phyloP scores from a whole-genome alignment of 53 echinoderm and acorn worm genomes.

The Actinopyga echinites region DNA sequence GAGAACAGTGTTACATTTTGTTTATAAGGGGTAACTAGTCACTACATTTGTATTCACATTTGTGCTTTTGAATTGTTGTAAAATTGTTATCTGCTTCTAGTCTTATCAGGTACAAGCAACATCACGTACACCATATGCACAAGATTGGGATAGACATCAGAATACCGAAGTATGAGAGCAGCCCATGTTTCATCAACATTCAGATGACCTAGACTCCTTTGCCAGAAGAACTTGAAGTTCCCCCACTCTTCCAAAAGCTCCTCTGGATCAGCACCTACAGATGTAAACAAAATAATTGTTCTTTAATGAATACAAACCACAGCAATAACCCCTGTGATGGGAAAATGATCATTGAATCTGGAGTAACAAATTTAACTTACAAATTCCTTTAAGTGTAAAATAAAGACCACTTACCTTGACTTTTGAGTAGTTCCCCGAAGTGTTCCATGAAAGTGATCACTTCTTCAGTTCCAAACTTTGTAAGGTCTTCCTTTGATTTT shows the following conservation, averaged over 20 bases:
- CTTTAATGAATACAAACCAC: too few relatives aligned
- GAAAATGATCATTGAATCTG: too few relatives aligned
- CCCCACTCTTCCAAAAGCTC: not conserved
- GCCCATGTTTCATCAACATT: not conserved
- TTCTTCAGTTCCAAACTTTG: constrained; percentile 2
- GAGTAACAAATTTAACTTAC: too few relatives aligned
- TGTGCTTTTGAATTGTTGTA: not conserved
- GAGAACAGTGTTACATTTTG: too few relatives aligned
- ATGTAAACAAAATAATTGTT: not conserved
- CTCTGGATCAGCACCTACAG: not conserved
- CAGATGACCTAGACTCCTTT: not conserved
- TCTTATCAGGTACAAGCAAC: constrained; percentile 34
- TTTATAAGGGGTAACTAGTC: too few relatives aligned
- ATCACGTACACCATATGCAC: constrained; percentile 8
- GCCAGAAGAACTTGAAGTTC: not conserved
- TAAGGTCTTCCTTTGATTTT: not conserved
- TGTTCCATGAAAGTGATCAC: not conserved
- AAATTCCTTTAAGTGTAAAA: too few relatives aligned
- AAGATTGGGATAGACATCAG: not conserved
- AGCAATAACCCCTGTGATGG: too few relatives aligned
- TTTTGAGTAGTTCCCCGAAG: not conserved
- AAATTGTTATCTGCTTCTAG: not conserved
- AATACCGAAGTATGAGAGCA: not conserved
- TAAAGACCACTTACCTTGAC: not conserved
- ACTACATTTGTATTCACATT: too few relatives aligned